phyloP scores from a whole-genome alignment of 2,113 vertebrate species.

The Delphinapterus leucas region DNA sequence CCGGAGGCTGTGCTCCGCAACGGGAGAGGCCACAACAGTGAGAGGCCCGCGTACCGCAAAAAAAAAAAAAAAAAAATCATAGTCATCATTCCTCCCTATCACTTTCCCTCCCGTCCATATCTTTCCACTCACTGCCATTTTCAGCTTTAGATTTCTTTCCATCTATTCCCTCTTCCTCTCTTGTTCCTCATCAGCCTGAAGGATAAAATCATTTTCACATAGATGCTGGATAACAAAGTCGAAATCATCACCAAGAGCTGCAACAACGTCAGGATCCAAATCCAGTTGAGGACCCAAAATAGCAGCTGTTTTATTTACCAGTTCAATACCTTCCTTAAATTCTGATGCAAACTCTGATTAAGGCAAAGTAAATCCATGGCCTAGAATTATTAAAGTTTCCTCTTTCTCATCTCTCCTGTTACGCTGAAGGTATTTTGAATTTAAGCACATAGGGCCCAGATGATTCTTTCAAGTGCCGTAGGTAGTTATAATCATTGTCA shows the following conservation, averaged over 20 bases:
- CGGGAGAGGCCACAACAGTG: no score
- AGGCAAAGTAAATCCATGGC: slow-evolving; percentile 86
- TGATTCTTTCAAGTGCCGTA: slow-evolving; percentile 91
- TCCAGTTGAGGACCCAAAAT: slow-evolving; percentile 90
- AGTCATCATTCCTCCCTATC: slow-evolving; percentile 66
- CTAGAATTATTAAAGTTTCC: slow-evolving; percentile 67
- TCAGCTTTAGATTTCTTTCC: slow-evolving; percentile 31
- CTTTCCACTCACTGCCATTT: slow-evolving; percentile 86
- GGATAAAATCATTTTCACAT: slow-evolving; percentile 92
- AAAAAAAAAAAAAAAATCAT: slow-evolving; percentile 76
- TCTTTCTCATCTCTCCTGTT: slow-evolving; percentile 62
- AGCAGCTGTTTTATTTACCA: slow-evolving; percentile 92
- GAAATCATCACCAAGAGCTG: slow-evolving; percentile 93
- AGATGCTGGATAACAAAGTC: slow-evolving; percentile 88
- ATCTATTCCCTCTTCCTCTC: neutral
- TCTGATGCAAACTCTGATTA: slow-evolving; percentile 91
- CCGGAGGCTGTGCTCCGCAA: no score
- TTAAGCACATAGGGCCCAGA: slow-evolving; percentile 83
- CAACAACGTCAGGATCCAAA: slow-evolving; percentile 94
- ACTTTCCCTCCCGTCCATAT: slow-evolving; percentile 81
- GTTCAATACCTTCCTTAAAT: slow-evolving; percentile 91
- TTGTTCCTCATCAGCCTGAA: slow-evolving; percentile 82
- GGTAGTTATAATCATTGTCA: slow-evolving; percentile 92
- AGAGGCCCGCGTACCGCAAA: no score
- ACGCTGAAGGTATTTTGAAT: slow-evolving; percentile 46